phyloP scores from a whole-genome alignment of 1,140 invertebrate genomes.

The Cepaea nemoralis region DNA sequence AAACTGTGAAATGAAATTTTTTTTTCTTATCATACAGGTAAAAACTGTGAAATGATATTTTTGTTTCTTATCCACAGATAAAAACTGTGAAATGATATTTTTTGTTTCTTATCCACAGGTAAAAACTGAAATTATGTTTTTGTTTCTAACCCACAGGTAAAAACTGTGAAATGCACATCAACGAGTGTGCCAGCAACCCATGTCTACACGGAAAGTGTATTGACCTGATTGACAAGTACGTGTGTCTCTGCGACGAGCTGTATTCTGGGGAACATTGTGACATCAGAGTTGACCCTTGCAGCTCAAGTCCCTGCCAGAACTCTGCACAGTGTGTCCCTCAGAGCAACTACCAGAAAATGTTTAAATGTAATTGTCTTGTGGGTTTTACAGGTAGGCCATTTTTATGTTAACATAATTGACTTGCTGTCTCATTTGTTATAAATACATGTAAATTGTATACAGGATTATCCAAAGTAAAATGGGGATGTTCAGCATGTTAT shows the following conservation, averaged over 20 bases:
- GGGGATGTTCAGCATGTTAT: too few relatives aligned
- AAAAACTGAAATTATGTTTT: too few relatives aligned
- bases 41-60: too few relatives aligned
- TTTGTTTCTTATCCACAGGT: too few relatives aligned
- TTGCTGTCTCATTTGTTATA: too few relatives aligned
- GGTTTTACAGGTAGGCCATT: constrained; percentile 54
- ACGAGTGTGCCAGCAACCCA: constrained; percentile 92
- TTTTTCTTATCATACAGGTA: too few relatives aligned
- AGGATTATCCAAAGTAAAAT: too few relatives aligned
- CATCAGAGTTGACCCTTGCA: constrained; percentile 82
- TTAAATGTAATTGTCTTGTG: constrained; percentile 75
- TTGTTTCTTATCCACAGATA: too few relatives aligned
- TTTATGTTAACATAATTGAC: not conserved
- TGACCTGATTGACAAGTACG: constrained; percentile 74
- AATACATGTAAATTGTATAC: too few relatives aligned
- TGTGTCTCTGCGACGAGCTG: constrained; percentile 74
- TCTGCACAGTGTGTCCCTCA: constrained; percentile 90
- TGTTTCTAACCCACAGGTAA: constrained; percentile 78
- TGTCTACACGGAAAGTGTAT: constrained; percentile 92
- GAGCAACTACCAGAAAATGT: constrained; percentile 58
- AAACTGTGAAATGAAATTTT: too few relatives aligned
- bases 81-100: too few relatives aligned
- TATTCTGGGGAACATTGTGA: constrained; percentile 71
- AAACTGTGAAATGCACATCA: constrained; percentile 82
- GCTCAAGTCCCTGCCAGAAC: constrained; percentile 85